These are phyloP conservation scores for Prenolepis imparis DNA, from an alignment of 2,888 invertebrate species.

Conservation along the genomic window DNA sequence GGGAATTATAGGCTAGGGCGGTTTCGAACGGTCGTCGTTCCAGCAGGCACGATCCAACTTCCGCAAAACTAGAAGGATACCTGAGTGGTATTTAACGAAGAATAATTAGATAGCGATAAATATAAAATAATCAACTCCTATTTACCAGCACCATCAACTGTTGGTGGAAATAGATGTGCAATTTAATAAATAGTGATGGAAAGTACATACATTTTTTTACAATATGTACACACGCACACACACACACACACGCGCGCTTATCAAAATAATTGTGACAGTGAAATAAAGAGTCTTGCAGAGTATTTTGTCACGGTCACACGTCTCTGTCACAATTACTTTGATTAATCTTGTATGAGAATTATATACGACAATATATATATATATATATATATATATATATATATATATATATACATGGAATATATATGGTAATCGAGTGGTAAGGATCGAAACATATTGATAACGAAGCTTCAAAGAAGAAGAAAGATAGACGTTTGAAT, in stretches of 20 bases:
- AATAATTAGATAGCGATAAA: slow-evolving; percentile 64
- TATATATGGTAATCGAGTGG: slow-evolving; percentile 30
- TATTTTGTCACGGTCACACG: neutral
- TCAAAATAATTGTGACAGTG: neutral
- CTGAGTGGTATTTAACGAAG: slow-evolving; percentile 57
- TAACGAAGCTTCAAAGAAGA: slow-evolving; percentile 67
- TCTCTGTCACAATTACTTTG: neutral
- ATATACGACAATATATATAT: neutral
- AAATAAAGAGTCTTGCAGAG: neutral
- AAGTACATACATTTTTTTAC: neutral
- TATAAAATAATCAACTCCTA: slow-evolving; percentile 57
- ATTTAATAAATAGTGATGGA: slow-evolving; percentile 36
- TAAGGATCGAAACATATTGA: slow-evolving; percentile 55
- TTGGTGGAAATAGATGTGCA: neutral
- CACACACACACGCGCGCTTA: neutral
- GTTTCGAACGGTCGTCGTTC: slow-evolving; percentile 66
- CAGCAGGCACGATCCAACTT: slow-evolving; percentile 65
- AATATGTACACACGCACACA: too few relatives aligned
- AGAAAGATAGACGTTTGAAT: slow-evolving; percentile 73
- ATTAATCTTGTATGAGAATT: neutral
- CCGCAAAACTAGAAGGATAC: slow-evolving; percentile 58
- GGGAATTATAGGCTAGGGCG: slow-evolving; percentile 71
- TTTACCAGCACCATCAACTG: slow-evolving; percentile 28
- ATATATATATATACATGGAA: neutral
- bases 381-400: too few relatives aligned